These are phyloP conservation scores for Chalcosyrphus nemorum DNA, from an alignment of 2,888 invertebrate genomes.

Conservation along the genomic window DNA sequence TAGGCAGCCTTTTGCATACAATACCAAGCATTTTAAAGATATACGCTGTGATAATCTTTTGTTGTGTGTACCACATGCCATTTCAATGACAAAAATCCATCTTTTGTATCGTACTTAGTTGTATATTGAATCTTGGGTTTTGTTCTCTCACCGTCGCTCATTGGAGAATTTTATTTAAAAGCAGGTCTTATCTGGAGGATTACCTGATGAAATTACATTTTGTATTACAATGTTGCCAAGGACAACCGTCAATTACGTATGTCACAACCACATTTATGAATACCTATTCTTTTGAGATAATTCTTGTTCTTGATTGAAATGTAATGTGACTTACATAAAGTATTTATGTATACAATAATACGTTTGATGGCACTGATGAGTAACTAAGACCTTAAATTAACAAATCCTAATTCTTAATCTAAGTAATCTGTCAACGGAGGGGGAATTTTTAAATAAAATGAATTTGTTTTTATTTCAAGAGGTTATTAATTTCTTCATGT, in stretches of 20 bases:
- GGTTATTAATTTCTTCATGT: too few relatives aligned
- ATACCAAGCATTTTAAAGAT: neutral
- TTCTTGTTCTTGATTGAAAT: neutral
- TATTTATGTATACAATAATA: too few relatives aligned
- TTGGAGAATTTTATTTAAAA: neutral
- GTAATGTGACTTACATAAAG: neutral
- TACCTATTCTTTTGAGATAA: neutral
- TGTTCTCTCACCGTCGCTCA: neutral
- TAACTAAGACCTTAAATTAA: too few relatives aligned
- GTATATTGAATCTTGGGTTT: neutral
- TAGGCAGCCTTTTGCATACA: neutral
- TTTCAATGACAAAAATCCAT: slow-evolving; percentile 2
- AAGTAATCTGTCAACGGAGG: too few relatives aligned
- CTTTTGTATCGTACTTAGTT: neutral
- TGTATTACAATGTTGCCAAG: slow-evolving; percentile 13
- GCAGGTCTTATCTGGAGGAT: slow-evolving; percentile 18
- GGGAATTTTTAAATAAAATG: too few relatives aligned
- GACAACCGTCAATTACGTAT: neutral
- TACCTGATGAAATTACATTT: slow-evolving; percentile 23
- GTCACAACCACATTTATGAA: neutral
- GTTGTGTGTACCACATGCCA: slow-evolving; percentile 12
- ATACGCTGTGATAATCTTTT: slow-evolving; percentile 7
- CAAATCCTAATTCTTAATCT: too few relatives aligned
- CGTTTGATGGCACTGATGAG: too few relatives aligned
- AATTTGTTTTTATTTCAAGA: too few relatives aligned